phyloP scores from a whole-genome alignment of 1,140 invertebrate species.

The Neotoxoptera formosana region DNA sequence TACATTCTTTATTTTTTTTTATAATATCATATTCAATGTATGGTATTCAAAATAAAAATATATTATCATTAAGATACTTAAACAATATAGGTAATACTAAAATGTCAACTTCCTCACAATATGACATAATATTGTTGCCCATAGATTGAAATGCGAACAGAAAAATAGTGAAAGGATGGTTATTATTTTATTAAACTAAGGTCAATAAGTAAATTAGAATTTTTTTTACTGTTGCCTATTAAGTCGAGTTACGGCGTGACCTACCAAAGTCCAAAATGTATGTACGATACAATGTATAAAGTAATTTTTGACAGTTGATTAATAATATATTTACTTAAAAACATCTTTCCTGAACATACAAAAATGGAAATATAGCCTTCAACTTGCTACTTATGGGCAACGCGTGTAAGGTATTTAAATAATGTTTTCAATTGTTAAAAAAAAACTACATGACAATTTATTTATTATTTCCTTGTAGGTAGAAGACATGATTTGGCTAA shows the following conservation, averaged over 20 bases:
- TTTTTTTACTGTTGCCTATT: background rate
- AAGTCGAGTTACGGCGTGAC: background rate
- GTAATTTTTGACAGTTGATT: constrained; percentile 47
- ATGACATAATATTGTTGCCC: background rate
- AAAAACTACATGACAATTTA: constrained; percentile 35
- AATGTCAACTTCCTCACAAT: background rate
- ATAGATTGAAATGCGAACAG: background rate
- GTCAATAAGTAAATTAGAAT: constrained; percentile 13
- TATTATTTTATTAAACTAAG: constrained; percentile 22
- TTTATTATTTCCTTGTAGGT: constrained; percentile 56
- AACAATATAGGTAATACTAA: background rate
- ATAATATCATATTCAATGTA: background rate
- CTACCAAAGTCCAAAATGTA: background rate
- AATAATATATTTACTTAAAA: constrained; percentile 47
- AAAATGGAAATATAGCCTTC: constrained; percentile 50
- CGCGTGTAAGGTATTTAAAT: constrained; percentile 53
- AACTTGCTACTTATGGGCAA: constrained; percentile 58
- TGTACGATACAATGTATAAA: constrained; percentile 27
- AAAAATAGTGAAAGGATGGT: constrained; percentile 36
- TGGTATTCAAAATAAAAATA: constrained; percentile 3
- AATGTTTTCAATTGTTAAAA: constrained; percentile 52
- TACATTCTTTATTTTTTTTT: background rate
- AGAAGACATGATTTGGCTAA: constrained; percentile 9
- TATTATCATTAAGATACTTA: background rate
- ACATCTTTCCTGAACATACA: constrained; percentile 39